Base-by-base conservation (phyloP, 2,888 invertebrate species). In the Pammene aurita region DNA sequence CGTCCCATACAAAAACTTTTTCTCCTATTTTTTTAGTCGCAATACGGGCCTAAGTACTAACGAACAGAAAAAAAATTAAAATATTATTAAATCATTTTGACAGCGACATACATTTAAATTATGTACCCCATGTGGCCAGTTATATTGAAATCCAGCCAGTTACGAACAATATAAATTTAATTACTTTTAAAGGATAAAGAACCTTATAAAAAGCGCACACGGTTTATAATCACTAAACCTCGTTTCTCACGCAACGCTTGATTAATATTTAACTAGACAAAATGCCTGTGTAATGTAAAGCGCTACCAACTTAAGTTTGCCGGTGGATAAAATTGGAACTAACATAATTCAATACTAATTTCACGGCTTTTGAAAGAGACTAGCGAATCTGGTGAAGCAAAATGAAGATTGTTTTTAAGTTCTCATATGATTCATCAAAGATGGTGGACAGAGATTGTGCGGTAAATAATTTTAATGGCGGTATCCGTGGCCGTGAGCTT, bases 391-490 rank as follows among this genome's bases (percentile, higher is more conserved):
- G 7, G 42, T 7, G 10, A 34, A 5, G 54, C 44, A 54, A 14
- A 63, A 7, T 5, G n/a, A 54, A 44, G 34, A 54, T 44, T 11
- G 63, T 54, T 26, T 14, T 54, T 0, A n/a, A 5, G 42, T 42
- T 55, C 26, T 52, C 63, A 52, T 56, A 56, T 42, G 35, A 63
- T 66, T 57, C 56, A 71, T 56, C 60, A 70, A 46, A 64, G 67
- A 66, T 68, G 63, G 58, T 18, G 44, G 42, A 16, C 54, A 42
- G 18, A 67, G 73, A 73, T 73, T 72, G 72, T 54, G 38, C 34
- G 61, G 26, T 66, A 70, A 68, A 73, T 73, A 66, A 68, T 57
- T 71, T 66, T 72, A 73, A 73, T 72, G 71, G 56, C 38, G 41
- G 72, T 48, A 69, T 26, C 60, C 34, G 10, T 64, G 50, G 9